These are phyloP conservation scores for Albula glossodonta DNA, from an alignment of 2,113 vertebrate genomes.

Conservation along the genomic window DNA sequence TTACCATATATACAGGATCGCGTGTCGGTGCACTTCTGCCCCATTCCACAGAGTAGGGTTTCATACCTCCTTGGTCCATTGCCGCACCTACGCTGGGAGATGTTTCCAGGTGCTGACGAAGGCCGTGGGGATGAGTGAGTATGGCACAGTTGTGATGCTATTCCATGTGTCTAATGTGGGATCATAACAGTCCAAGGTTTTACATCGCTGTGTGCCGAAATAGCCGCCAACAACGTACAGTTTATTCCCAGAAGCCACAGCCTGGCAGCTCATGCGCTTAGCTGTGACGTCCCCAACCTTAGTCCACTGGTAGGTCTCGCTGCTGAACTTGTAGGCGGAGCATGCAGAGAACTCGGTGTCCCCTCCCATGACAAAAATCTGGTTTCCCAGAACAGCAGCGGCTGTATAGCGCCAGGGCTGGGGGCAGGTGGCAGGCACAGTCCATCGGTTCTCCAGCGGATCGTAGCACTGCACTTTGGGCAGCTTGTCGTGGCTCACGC, in stretches of 20 bases:
- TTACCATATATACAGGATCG: neutral
- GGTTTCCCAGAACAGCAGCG: conserved; percentile 64
- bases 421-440: conserved; percentile 43
- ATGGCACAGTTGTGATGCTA: conserved; percentile 80
- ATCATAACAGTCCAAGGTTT: conserved; percentile 82
- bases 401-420: conserved; percentile 67
- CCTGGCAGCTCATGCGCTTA: conserved; percentile 82
- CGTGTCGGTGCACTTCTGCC: neutral
- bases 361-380: conserved; percentile 73
- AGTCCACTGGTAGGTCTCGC: conserved; percentile 74
- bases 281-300: conserved; percentile 80
- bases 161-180: conserved; percentile 76
- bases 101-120: conserved; percentile 86
- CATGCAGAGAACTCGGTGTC: conserved; percentile 51
- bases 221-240: conserved; percentile 82
- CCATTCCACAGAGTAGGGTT: neutral
- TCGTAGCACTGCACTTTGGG: conserved; percentile 51
- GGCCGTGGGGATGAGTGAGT: conserved; percentile 81
- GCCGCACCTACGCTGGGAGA: conserved; percentile 65
- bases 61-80: neutral
- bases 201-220: conserved; percentile 81
- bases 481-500: conserved; percentile 45
- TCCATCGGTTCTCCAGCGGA: conserved; percentile 48
- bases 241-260: conserved; percentile 79
- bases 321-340: conserved; percentile 51